Base-by-base conservation (phyloP, 2,888 invertebrate species). In the Schizotus pectinicornis region DNA sequence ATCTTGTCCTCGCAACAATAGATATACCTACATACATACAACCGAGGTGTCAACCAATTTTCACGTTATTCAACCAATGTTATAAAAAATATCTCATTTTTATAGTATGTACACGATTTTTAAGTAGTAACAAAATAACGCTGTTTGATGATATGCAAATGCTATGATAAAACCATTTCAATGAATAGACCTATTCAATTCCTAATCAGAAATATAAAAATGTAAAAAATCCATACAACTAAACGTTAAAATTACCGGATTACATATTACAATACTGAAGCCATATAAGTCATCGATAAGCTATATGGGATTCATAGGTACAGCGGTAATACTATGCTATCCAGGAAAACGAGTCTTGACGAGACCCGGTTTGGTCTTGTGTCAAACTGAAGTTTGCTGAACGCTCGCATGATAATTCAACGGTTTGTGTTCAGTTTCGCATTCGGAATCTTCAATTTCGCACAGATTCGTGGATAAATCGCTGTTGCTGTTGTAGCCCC, bases 361-460 rank as follows among this genome's bases (percentile, higher is more conserved):
- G 57, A 62, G 59, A 65, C 67, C 69, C 64, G 66, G 60, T 31
- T 60, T 59, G 45, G 62, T 57, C 62, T 42, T 55, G 36, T 64
- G 69, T 79, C 79, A 80, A 67, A 80, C 80, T 52, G 78, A 78
- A 46, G 80, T 80, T 63, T 80, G 80, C 56, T 80, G 80, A 34
- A 80, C 76, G 30, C 76, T 67, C 8, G 65, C 58, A 56, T 76
- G 64, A 62, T 76, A 79, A 65, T 80, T 80, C 54, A 80, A 65
- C n/a, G 80, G 80, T 65, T 80, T 74, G 49, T 76, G 75, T 72
- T 79, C 77, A 61, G 80, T 79, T 79, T 91, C 91, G 72, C 85
- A 87, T 77, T 92, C 92, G 41, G 91, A 91, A 80, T 92, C 92
- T 80, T 95, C 95, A 74, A 96, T 94, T 83, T 95, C 95, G 83